Conservation (phyloP, 2,888 invertebrate species). For the Tanypteryx hageni region DNA sequence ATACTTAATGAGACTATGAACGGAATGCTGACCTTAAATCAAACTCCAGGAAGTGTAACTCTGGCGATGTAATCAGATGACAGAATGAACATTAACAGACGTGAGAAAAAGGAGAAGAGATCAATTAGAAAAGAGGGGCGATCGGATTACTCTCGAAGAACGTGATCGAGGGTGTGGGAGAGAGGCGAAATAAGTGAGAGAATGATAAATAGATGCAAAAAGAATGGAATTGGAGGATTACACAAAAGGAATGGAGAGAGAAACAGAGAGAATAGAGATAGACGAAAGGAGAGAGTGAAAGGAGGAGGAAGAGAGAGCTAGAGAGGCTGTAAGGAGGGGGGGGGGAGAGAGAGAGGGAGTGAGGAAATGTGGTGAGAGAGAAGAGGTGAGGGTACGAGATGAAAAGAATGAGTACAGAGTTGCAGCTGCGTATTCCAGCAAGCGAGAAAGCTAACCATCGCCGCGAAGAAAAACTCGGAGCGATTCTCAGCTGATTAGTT, state of each 20-base stretch:
- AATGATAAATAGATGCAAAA: neutral
- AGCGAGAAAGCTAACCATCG: constrained; percentile 8
- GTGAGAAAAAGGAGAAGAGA: neutral
- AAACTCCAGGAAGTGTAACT: neutral
- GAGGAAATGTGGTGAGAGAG: neutral
- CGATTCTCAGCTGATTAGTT: constrained; percentile 8
- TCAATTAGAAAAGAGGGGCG: too few species aligned
- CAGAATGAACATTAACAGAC: neutral
- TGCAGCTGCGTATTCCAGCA: neutral
- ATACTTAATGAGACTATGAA: neutral
- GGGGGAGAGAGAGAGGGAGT: neutral
- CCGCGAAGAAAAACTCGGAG: neutral
- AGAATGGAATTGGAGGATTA: neutral
- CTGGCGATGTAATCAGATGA: neutral
- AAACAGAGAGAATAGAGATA: neutral
- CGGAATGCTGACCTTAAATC: neutral
- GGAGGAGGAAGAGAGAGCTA: neutral
- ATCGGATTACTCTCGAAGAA: neutral
- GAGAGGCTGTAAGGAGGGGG: neutral
- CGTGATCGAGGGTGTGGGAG: neutral
- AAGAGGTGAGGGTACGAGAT: too few species aligned
- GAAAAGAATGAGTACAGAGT: neutral
- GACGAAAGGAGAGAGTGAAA: neutral
- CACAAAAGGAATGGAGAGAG: neutral
- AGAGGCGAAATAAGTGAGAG: neutral